phyloP scores from a whole-genome alignment of 2,113 vertebrate genomes.

The Ramphastos sulfuratus region DNA sequence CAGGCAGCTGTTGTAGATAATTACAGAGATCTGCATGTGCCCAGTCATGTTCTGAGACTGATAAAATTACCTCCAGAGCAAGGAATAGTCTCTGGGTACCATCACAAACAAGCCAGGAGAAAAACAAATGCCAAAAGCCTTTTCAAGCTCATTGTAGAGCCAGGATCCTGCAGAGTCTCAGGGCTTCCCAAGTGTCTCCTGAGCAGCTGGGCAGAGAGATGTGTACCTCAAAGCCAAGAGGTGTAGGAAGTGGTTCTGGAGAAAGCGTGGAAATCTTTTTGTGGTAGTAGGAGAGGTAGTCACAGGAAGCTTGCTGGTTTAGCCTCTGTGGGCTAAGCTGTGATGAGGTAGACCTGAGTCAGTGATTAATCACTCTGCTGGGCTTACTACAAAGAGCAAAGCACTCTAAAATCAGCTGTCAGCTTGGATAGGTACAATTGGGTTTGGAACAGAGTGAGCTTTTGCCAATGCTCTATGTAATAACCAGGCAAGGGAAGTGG shows the following conservation, averaged over 20 bases:
- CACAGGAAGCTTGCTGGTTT: slow-evolving; percentile 15
- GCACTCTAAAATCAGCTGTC: not conserved
- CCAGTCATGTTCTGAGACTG: not conserved
- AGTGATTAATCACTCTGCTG: slow-evolving; percentile 41
- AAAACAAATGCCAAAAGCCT: not conserved
- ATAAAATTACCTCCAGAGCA: not conserved
- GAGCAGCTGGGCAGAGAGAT: not conserved
- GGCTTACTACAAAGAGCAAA: slow-evolving; percentile 39
- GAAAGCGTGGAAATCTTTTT: not conserved
- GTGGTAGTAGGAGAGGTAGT: not conserved
- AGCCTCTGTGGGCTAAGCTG: slow-evolving; percentile 6
- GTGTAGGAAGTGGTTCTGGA: slow-evolving; percentile 20
- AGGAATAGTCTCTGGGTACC: not conserved
- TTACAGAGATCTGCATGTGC: not conserved
- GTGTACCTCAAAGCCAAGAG: not conserved
- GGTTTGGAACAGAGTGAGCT: not conserved
- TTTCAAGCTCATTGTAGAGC: not conserved
- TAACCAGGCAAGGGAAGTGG: not conserved
- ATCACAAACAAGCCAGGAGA: not conserved
- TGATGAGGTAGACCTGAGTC: slow-evolving; percentile 6
- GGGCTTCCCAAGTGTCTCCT: not conserved
- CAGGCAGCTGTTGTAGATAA: not conserved
- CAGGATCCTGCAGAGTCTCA: not conserved
- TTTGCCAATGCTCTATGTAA: not conserved
- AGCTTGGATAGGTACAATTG: not conserved